phyloP scores from a whole-genome alignment of 2,888 invertebrate species.

The Steromphala cineraria region DNA sequence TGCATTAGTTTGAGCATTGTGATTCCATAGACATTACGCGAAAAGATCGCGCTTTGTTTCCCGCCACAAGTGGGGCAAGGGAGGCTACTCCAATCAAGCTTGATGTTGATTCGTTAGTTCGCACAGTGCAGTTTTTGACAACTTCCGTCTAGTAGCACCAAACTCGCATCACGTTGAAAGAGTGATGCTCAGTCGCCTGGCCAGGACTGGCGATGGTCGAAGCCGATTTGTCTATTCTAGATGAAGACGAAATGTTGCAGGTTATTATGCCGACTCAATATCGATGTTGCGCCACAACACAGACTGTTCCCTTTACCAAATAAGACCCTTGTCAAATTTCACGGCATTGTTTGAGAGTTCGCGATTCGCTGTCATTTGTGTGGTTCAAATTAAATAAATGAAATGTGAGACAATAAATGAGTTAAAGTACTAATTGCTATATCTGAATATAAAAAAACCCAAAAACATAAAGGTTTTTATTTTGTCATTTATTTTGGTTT shows the following conservation, averaged over 20 bases:
- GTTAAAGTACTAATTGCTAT: too few relatives aligned
- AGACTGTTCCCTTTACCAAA: not conserved
- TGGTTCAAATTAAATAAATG: too few relatives aligned
- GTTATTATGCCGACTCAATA: not conserved
- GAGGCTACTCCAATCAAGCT: not conserved
- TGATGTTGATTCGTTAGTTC: not conserved
- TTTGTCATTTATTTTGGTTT: too few relatives aligned
- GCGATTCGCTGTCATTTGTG: too few relatives aligned
- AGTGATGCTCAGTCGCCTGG: not conserved
- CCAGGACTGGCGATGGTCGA: slow-evolving; percentile 14
- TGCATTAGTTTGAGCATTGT: too few relatives aligned
- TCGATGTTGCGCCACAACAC: not conserved
- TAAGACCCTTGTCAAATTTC: not conserved
- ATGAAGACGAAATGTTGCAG: slow-evolving; percentile 16
- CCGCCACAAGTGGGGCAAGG: not conserved
- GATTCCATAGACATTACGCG: too few relatives aligned
- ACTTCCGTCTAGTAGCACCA: not conserved
- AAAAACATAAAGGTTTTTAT: too few relatives aligned
- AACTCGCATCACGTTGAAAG: not conserved
- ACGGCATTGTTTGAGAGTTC: not conserved
- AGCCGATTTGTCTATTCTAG: slow-evolving; percentile 12
- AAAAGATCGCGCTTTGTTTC: not conserved
- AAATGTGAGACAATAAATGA: too few relatives aligned
- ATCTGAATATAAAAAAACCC: too few relatives aligned
- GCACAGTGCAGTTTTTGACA: not conserved